Conservation (phyloP, 1,140 invertebrate genomes). For the Drosophila rhopaloa region DNA sequence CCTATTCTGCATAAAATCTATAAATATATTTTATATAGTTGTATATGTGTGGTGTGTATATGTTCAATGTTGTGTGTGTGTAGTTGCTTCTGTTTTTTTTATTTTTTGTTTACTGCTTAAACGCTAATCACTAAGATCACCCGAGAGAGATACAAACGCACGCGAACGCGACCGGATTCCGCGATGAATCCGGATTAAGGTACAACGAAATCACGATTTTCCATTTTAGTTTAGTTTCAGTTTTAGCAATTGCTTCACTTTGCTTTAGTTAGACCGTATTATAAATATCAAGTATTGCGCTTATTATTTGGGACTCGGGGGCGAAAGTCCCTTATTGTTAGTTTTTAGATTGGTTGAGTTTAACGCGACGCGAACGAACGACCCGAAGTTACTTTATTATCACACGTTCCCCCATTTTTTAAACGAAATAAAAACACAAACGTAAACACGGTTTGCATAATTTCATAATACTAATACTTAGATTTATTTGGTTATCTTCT, state of each 20-base stretch:
- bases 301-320: conserved; percentile 81
- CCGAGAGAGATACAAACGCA: conserved; percentile 84
- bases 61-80: conserved; percentile 36
- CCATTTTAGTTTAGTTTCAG: conserved; percentile 60
- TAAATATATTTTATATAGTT: conserved; percentile 52
- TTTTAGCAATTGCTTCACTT: conserved; percentile 46
- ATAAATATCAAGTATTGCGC: conserved; percentile 50
- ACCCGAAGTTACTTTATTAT: conserved; percentile 83
- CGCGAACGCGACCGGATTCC: conserved; percentile 85
- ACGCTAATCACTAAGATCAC: conserved; percentile 84
- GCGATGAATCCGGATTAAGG: conserved; percentile 85
- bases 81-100: conserved; percentile 35
- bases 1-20: conserved; percentile 50
- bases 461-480: conserved; percentile 82
- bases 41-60: conserved; percentile 45
- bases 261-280: conserved; percentile 42
- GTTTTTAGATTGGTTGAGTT: conserved; percentile 47
- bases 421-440: conserved; percentile 67
- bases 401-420: conserved; percentile 75
- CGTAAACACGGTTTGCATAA: conserved; percentile 61
- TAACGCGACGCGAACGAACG: conserved; percentile 83
- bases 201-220: conserved; percentile 85
- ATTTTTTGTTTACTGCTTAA: conserved; percentile 64
- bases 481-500: conserved; percentile 59
- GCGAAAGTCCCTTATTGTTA: conserved; percentile 78